phyloP scores from a whole-genome alignment of 2,888 invertebrate genomes.

The Serripes groenlandicus region DNA sequence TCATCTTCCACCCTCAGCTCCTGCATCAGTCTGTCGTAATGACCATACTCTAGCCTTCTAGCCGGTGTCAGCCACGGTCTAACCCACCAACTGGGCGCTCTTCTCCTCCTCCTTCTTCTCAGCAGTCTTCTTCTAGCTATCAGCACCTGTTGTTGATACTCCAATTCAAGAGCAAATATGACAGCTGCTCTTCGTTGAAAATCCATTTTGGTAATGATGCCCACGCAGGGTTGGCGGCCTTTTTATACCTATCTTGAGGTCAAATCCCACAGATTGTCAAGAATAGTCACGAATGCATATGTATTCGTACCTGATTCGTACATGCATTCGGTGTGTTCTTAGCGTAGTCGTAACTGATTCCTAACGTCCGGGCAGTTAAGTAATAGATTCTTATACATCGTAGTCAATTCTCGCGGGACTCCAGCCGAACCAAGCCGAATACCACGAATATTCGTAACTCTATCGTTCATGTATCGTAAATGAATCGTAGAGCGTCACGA shows the following conservation, averaged over 20 bases:
- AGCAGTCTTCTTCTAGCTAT: constrained; percentile 40
- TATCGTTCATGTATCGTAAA: too few relatives aligned
- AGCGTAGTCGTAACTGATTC: too few relatives aligned
- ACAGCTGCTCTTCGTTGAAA: constrained; percentile 24
- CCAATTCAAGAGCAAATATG: constrained; percentile 12
- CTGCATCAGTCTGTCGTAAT: constrained; percentile 37
- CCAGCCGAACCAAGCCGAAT: too few relatives aligned
- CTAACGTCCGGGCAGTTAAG: too few relatives aligned
- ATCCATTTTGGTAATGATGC: constrained; percentile 32
- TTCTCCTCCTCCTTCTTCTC: constrained; percentile 26
- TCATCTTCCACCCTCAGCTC: constrained; percentile 42
- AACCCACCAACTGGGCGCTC: too few relatives aligned
- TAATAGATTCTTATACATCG: too few relatives aligned
- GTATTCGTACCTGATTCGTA: constrained; percentile 29
- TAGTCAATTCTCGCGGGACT: too few relatives aligned
- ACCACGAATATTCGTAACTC: too few relatives aligned
- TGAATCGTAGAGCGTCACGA: too few relatives aligned
- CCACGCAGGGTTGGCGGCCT: constrained; percentile 14
- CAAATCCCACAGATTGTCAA: constrained; percentile 22
- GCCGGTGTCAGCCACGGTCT: constrained; percentile 32
- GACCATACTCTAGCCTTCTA: constrained; percentile 43
- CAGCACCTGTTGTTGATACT: constrained; percentile 37
- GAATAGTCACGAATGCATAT: constrained; percentile 24
- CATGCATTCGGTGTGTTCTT: constrained; percentile 33
- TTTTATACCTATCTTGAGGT: constrained; percentile 26